These are phyloP conservation scores for Margaritifera margaritifera DNA, from an alignment of 2,888 invertebrate species.

Conservation along the genomic window DNA sequence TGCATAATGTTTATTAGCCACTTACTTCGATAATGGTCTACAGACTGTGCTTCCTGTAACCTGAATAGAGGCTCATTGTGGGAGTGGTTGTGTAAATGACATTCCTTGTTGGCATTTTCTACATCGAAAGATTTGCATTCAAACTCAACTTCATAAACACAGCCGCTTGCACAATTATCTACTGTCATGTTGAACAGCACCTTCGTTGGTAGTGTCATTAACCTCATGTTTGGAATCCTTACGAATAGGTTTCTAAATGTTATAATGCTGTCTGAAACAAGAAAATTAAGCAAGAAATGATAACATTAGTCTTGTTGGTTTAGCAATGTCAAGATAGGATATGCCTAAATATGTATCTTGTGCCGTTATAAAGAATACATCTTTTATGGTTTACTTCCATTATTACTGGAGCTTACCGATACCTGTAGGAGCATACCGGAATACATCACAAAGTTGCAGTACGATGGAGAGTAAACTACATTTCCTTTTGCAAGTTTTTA, in stretches of 20 bases:
- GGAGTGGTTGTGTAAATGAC: slow-evolving; percentile 61
- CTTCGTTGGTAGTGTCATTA: slow-evolving; percentile 52
- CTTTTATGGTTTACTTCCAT: too few species aligned
- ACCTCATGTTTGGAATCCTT: slow-evolving; percentile 51
- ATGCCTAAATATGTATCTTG: too few species aligned
- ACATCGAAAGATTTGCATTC: slow-evolving; percentile 68
- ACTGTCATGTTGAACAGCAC: slow-evolving; percentile 51
- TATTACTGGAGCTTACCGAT: too few species aligned
- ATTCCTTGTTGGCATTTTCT: slow-evolving; percentile 53
- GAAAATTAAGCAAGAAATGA: too few species aligned
- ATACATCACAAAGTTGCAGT: too few species aligned
- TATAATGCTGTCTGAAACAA: too few species aligned
- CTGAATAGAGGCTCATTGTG: slow-evolving; percentile 57
- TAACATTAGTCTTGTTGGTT: too few species aligned
- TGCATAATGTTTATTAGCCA: slow-evolving; percentile 1
- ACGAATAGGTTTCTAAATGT: slow-evolving; percentile 37
- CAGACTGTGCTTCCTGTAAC: slow-evolving; percentile 50
- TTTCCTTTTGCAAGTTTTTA: too few species aligned
- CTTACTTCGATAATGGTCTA: slow-evolving; percentile 69
- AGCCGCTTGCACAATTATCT: slow-evolving; percentile 55
- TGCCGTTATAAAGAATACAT: too few species aligned
- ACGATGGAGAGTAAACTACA: too few species aligned
- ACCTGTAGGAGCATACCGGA: too few species aligned
- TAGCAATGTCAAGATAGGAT: too few species aligned
- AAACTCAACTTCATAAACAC: slow-evolving; percentile 55